Evolutionary conservation across 2,113 vertebrate species (phyloP).

Genomic region (Datnioides undecimradiatus): DNA sequence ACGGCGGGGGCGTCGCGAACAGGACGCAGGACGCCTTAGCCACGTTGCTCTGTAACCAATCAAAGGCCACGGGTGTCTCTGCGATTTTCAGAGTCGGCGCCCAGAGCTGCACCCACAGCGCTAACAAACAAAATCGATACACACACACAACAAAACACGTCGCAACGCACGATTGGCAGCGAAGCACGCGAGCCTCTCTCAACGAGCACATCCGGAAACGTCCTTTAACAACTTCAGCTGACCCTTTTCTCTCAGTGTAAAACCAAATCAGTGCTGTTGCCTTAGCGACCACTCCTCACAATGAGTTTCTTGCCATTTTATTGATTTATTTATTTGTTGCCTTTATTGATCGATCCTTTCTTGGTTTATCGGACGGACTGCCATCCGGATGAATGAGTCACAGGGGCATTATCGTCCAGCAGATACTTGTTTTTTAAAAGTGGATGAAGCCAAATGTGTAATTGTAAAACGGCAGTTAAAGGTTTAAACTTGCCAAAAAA

Average conservation of each 20-base stretch:
- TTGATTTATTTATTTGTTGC: no score
- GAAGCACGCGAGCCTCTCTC: constrained; percentile 63
- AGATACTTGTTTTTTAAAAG: constrained; percentile 25
- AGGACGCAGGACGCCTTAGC: constrained; percentile 53
- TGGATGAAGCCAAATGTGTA: constrained; percentile 60
- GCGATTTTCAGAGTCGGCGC: constrained; percentile 42
- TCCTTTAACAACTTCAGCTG: constrained; percentile 48
- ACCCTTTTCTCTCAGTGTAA: constrained; percentile 48
- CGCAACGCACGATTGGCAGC: constrained; percentile 50
- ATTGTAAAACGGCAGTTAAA: constrained; percentile 47
- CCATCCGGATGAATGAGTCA: constrained; percentile 3
- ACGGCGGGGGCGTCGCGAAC: constrained; percentile 33
- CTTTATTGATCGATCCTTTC: constrained; percentile 58
- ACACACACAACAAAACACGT: constrained; percentile 38
- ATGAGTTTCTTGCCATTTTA: constrained; percentile 48
- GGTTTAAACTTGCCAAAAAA: constrained; percentile 60
- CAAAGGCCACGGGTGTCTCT: constrained; percentile 64
- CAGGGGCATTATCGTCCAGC: constrained; percentile 13
- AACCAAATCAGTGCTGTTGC: constrained; percentile 76
- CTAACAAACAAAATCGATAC: constrained; percentile 33
- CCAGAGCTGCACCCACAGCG: constrained; percentile 21
- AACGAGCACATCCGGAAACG: constrained; percentile 32
- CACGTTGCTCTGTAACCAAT: constrained; percentile 59
- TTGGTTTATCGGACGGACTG: constrained; percentile 30
- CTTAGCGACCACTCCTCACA: constrained; percentile 64